These are phyloP conservation scores for Hypotaenidia philippensis DNA, from an alignment of 2,797 vertebrate species.

Conservation along the genomic window DNA sequence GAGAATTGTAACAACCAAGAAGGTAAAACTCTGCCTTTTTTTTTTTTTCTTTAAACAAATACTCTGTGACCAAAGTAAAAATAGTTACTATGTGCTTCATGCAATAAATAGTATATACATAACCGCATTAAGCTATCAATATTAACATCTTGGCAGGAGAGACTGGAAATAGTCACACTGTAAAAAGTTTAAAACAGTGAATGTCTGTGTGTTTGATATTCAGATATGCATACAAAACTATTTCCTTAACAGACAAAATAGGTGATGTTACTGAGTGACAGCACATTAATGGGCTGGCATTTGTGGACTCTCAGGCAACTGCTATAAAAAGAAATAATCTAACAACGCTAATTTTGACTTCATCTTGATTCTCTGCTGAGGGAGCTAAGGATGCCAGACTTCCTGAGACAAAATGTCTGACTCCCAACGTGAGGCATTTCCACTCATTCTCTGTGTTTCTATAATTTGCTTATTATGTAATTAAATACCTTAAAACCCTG, in stretches of 20 bases:
- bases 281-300: constrained; percentile 73
- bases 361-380: constrained; percentile 71
- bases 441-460: constrained; percentile 51
- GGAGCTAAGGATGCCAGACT: constrained; percentile 71
- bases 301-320: constrained; percentile 75
- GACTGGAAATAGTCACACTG: constrained; percentile 55
- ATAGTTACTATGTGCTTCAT: background rate
- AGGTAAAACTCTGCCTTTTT: constrained; percentile 53
- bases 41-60: background rate
- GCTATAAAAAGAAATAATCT: constrained; percentile 80
- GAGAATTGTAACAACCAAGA: constrained; percentile 41
- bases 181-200: constrained; percentile 71
- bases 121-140: constrained; percentile 49
- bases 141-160: constrained; percentile 68
- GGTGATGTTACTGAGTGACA: constrained; percentile 70
- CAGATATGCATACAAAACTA: constrained; percentile 62
- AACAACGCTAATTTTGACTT: constrained; percentile 76
- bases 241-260: constrained; percentile 68
- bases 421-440: constrained; percentile 35
- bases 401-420: constrained; percentile 78
- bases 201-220: constrained; percentile 61
- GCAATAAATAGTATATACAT: constrained; percentile 29
- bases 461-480: constrained; percentile 60
- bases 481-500: constrained; percentile 54
- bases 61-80: background rate